phyloP scores from a whole-genome alignment of 2,113 vertebrate species.

The Climacteris rufus region DNA sequence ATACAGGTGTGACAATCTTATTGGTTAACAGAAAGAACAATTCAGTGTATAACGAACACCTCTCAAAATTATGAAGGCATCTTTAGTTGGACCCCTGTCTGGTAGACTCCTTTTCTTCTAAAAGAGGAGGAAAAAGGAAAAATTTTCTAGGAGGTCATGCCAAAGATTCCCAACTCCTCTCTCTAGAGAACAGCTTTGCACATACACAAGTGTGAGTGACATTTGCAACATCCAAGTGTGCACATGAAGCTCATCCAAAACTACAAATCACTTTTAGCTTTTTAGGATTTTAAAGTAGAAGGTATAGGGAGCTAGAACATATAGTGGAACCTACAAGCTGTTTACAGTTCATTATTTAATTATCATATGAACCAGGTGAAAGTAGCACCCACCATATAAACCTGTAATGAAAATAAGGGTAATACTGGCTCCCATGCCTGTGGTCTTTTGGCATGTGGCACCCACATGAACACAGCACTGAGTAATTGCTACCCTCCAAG shows the following conservation, averaged over 20 bases:
- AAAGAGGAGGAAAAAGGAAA: neutral
- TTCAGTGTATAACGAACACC: neutral
- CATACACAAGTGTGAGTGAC: rapidly evolving
- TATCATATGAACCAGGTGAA: neutral
- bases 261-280: neutral
- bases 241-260: neutral
- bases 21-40: neutral
- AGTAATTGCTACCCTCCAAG: neutral
- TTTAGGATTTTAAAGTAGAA: neutral
- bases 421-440: neutral
- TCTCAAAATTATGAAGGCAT: neutral
- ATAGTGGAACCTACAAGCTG: neutral
- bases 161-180: neutral
- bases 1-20: neutral
- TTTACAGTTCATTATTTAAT: neutral
- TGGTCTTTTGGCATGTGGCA: neutral
- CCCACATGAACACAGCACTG: neutral
- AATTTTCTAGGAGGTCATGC: neutral
- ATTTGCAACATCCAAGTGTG: neutral
- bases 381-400: neutral
- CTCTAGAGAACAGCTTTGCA: neutral
- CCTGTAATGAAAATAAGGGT: neutral
- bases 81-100: neutral
- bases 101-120: neutral
- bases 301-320: neutral